A percentile compares a stretch with the other conserved stretches of the same genome.
Evolutionary conservation across 2,888 invertebrate species (phyloP).

Genomic region (Pterostichus niger): DNA sequence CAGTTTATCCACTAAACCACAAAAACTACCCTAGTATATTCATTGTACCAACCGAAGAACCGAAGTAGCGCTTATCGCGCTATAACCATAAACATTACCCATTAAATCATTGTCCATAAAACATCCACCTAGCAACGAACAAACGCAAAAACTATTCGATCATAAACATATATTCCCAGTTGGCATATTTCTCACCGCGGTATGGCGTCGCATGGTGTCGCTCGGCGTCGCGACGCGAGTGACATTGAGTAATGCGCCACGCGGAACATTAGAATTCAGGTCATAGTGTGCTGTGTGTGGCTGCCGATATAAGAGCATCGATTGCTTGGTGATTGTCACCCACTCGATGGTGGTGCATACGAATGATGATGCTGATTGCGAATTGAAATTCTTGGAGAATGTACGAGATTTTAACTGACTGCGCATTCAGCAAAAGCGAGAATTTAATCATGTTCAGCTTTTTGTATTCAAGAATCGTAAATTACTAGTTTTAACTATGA

Average conservation of each 20-base stretch:
- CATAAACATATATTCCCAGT: conserved; percentile 21
- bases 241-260: conserved; percentile 41
- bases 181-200: conserved; percentile 3
- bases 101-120: conserved; percentile 41
- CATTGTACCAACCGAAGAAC: too few relatives aligned
- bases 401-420: background rate
- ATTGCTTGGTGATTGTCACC: conserved; percentile 38
- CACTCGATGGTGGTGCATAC: conserved; percentile 11
- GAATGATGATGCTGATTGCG: conserved; percentile 14
- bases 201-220: background rate
- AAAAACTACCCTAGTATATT: background rate
- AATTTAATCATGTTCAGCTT: too few relatives aligned
- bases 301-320: conserved; percentile 37
- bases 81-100: background rate
- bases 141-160: conserved; percentile 17
- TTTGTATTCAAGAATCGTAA: too few relatives aligned
- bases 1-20: background rate
- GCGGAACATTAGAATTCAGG: conserved; percentile 26
- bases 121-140: background rate
- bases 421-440: too few relatives aligned
- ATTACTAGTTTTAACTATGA: too few relatives aligned
- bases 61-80: background rate
- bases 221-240: background rate
- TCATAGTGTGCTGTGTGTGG: background rate
- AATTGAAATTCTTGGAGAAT: background rate